Evolutionary conservation across 2,888 invertebrate species (phyloP), one percentile per base, ranked within the genome.

Genomic region (Acrocera orbiculus): DNA sequence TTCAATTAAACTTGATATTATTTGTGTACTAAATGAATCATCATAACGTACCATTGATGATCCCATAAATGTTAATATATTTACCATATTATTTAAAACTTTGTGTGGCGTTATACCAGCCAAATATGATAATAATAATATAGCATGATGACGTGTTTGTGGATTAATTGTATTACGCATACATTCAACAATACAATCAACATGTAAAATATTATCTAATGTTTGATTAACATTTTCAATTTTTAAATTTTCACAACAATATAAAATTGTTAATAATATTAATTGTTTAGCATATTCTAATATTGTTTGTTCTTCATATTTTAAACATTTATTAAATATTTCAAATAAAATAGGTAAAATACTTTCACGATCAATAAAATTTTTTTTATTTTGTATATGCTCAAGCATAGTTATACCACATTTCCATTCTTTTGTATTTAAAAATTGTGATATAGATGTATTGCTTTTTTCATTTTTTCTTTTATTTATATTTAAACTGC

Each of bases 51-150:
- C 64, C 8, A 96, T 76, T 0, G 86, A 86, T 0, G 82, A 82
- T 1, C 96, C 96, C 76, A 98, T 90, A 51, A 96, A 98, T 0
- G 95, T 93, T 54, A 98, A 98, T 46, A 98, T 85, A 15, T 89
- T 79, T 76, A 96, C 92, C 4, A 93, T 81, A 48, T 93, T 87
- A 51, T 87, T 81, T 11, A 95, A 62, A 1, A 96, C 86, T 60
- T 80, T 76, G 38, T 77, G 73, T 0, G 89, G 89, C 36, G 81
- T 66, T 49, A 85, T 66, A 17, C 67, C 66, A 0, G 89, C 85
- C 10, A 80, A 76, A 36, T 79, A 70, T 0, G 83, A 74, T 3
- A 96, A 64, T 2, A 95, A 65, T 19, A 89, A 65, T 34, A 96
- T 62, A 0, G 93, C 89, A 48, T 92, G 87, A 47, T 93, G 83